phyloP scores from a whole-genome alignment of 2,797 vertebrate species.

The Hylomyscus alleni region DNA sequence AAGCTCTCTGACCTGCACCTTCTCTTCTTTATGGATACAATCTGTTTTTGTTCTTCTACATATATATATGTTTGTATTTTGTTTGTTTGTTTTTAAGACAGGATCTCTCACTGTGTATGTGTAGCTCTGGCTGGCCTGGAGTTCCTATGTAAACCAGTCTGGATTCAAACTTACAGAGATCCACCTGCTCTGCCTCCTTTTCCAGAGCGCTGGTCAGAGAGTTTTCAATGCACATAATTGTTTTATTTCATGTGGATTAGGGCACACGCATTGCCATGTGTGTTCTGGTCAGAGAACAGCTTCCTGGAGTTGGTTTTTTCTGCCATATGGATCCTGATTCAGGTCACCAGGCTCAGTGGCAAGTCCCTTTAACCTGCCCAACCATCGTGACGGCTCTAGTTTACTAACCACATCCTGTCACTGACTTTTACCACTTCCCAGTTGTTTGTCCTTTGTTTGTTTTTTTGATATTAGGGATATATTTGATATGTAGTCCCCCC shows the following conservation, averaged over 20 bases:
- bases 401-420: slow-evolving; percentile 2
- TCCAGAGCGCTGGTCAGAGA: background rate
- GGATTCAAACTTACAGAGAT: background rate
- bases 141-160: background rate
- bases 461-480: background rate
- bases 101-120: background rate
- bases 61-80: background rate
- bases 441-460: background rate
- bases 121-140: background rate
- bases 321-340: too few relatives aligned
- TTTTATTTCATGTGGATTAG: background rate
- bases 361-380: background rate
- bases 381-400: background rate
- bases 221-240: background rate
- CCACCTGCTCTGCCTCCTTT: background rate
- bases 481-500: background rate
- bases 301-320: background rate
- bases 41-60: background rate
- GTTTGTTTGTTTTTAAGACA: background rate
- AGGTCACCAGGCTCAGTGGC: background rate
- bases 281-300: background rate
- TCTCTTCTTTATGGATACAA: background rate
- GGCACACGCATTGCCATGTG: background rate
- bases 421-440: background rate
- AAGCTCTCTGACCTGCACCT: background rate